Evolutionary conservation across 2,797 vertebrate genomes (phyloP), one percentile per base, ranked within the genome.

Genomic region (Esox lucius): DNA sequence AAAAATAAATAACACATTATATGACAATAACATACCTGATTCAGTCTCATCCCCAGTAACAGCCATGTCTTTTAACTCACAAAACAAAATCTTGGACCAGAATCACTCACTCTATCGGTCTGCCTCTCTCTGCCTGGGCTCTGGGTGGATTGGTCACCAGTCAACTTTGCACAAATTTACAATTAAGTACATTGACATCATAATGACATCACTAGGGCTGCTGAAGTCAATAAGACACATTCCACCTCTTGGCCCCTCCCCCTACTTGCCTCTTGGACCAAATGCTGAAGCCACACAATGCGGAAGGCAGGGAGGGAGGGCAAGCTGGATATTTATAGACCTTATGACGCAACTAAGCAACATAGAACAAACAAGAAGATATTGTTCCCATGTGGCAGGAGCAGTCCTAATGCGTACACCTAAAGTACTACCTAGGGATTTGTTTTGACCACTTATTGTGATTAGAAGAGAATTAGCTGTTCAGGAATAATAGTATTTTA

Each of bases 11-110:
- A 5, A 31, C 28, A 64, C 15, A 2, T 31, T 31, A 66, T 17
- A 33, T 17, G 16, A 66, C 13, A 17, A 16, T 66, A 68, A 70
- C 68, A 75, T 92, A 94, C 94, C 94, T 92, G 93, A 93, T 94
- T 98, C 97, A 67, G 96, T 96, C 89, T 97, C 96, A 76, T 97
- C 96, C 80, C 96, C 95, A 13, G 96, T 98, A 61, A 99, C 97
- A 92, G 97, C 96, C 96, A 98, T 98, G 87, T 89, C 86, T 80
- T 76, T 87, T 86, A 84, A 92, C 89, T 89, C 94, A 92, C 94
- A 94, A 94, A 94, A 92, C 94, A 94, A 94, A 28, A 28, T 92
- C 91, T 91, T 92, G 89, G 86, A 80, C 79, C 76, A 74, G 70
- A 73, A 75, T 51, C 33, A 65, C 17, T 64, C 6, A 35, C 72